phyloP scores from a whole-genome alignment of 35 echinoderm and acorn worm genomes.

The Ophiothrix spiculata region DNA sequence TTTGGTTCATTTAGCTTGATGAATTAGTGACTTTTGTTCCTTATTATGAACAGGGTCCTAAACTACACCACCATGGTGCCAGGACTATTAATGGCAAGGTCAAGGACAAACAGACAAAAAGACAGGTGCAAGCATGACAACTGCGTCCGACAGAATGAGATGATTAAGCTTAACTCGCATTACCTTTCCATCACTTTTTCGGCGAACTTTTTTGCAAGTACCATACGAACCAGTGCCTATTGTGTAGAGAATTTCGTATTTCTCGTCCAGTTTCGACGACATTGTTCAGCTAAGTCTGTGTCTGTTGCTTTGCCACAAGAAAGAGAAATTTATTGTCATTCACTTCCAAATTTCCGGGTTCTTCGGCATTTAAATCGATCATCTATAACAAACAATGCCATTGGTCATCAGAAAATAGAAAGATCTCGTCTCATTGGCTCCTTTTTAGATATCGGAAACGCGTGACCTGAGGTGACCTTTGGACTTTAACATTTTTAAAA shows the following conservation, averaged over 20 bases:
- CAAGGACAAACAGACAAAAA: background rate
- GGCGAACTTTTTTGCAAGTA: conserved; percentile 81
- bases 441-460: no score
- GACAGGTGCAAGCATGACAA: no score
- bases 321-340: background rate
- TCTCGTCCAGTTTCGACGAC: conserved; percentile 75
- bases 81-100: background rate
- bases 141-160: no score
- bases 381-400: conserved; percentile 5
- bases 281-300: conserved; percentile 30
- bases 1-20: background rate
- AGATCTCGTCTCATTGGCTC: no score
- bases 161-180: background rate
- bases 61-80: background rate
- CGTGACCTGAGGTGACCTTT: no score
- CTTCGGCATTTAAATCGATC: background rate
- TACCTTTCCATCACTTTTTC: conserved; percentile 90
- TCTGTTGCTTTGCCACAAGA: background rate
- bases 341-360: background rate
- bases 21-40: background rate
- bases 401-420: background rate
- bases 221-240: conserved; percentile 92
- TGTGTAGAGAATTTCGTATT: conserved; percentile 75
- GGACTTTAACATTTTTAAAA: no score
- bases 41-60: background rate